phyloP scores from a whole-genome alignment of 2,113 vertebrate genomes.

The Pedetes capensis region DNA sequence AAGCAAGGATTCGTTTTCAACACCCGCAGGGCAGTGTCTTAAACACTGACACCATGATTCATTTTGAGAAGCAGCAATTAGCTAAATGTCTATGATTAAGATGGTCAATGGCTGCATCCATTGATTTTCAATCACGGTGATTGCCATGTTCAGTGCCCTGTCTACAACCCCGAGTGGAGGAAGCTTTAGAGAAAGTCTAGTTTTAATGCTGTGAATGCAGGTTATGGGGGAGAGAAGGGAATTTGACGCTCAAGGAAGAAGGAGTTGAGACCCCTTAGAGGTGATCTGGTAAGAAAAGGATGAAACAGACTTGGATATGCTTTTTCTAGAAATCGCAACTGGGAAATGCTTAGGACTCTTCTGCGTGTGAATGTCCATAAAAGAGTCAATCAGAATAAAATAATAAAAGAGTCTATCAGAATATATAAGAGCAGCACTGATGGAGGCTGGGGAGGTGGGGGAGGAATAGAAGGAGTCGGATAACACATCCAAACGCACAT shows the following conservation, averaged over 20 bases:
- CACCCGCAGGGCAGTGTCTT: neutral
- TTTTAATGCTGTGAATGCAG: neutral
- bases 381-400: too few relatives aligned
- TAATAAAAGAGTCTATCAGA: neutral
- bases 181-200: rapidly evolving
- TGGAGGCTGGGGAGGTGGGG: neutral
- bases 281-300: neutral
- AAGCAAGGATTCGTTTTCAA: neutral
- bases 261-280: too few relatives aligned
- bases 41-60: neutral
- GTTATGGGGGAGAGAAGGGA: neutral
- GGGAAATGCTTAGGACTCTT: neutral
- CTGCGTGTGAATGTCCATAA: neutral
- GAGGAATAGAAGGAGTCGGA: neutral
- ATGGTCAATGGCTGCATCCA: neutral
- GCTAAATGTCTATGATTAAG: neutral
- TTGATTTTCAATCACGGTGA: neutral
- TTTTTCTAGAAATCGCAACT: neutral
- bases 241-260: neutral
- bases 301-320: neutral
- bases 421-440: neutral
- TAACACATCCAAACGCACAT: too few relatives aligned
- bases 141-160: neutral
- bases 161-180: rapidly evolving
- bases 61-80: neutral